These are phyloP conservation scores for Hemaris fuciformis DNA, from an alignment of 2,888 invertebrate species.

Conservation along the genomic window DNA sequence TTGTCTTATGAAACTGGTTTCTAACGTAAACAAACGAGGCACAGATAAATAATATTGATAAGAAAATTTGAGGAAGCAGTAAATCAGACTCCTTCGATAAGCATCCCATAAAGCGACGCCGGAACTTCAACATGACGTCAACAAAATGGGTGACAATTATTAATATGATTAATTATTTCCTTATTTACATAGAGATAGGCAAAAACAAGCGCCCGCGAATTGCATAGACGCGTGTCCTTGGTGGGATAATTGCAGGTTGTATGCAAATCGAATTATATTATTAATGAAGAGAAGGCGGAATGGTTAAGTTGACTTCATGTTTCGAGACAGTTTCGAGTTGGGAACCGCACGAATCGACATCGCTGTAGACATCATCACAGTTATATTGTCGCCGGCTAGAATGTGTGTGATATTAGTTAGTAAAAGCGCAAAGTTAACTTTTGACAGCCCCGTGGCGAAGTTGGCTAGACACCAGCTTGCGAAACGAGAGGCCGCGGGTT, in stretches of 20 bases:
- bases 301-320: no score
- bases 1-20: neutral
- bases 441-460: no score
- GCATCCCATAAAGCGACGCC: constrained; percentile 35
- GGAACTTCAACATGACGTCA: constrained; percentile 19
- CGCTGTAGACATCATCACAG: no score
- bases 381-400: no score
- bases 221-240: neutral
- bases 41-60: constrained; percentile 1
- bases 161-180: constrained; percentile 39
- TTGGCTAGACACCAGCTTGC: no score
- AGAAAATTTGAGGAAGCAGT: constrained; percentile 27
- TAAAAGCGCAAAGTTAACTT: no score
- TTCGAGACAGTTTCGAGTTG: no score
- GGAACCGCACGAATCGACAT: no score
- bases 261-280: neutral
- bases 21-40: neutral
- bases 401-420: no score
- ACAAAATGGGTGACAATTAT: constrained; percentile 27
- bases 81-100: constrained; percentile 29
- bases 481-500: no score
- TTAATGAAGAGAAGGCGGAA: no score
- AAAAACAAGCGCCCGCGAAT: constrained; percentile 25
- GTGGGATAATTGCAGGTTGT: neutral
- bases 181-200: constrained; percentile 27